phyloP scores from a whole-genome alignment of 2,888 invertebrate species.

The Sphinx pinastri region DNA sequence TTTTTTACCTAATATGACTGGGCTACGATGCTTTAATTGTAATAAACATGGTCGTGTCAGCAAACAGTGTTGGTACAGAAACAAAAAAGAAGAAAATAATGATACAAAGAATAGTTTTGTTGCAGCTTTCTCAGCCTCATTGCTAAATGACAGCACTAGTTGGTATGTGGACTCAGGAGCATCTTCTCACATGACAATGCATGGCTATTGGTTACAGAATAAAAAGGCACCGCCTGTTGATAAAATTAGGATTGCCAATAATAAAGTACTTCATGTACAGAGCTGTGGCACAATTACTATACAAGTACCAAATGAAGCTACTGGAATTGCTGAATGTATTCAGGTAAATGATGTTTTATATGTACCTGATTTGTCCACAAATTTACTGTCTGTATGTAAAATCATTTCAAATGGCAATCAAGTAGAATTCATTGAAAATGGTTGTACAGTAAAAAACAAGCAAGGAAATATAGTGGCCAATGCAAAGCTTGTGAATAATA shows the following conservation, averaged over 20 bases:
- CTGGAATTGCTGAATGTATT: slow-evolving; percentile 30
- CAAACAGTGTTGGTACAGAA: slow-evolving; percentile 31
- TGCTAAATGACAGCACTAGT: slow-evolving; percentile 16
- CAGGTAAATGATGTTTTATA: slow-evolving; percentile 41
- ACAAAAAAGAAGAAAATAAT: slow-evolving; percentile 29
- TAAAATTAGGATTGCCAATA: background rate
- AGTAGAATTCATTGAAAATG: slow-evolving; percentile 34
- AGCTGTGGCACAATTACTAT: background rate
- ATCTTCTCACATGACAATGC: slow-evolving; percentile 35
- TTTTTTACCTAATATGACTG: too few species aligned
- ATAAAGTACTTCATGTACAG: background rate
- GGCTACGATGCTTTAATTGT: slow-evolving; percentile 40
- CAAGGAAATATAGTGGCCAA: slow-evolving; percentile 30
- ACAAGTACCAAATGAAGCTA: background rate
- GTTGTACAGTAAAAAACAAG: slow-evolving; percentile 30
- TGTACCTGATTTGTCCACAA: slow-evolving; percentile 34
- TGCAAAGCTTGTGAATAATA: slow-evolving; percentile 32
- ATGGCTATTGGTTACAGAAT: slow-evolving; percentile 27
- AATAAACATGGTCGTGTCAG: slow-evolving; percentile 32
- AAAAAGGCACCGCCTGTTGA: background rate
- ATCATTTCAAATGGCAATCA: slow-evolving; percentile 35
- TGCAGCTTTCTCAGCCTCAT: slow-evolving; percentile 38
- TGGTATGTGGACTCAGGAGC: slow-evolving; percentile 40
- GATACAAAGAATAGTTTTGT: slow-evolving; percentile 31
- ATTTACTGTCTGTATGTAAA: background rate